Evolutionary conservation across 2,113 vertebrate species (phyloP).

Genomic region (Echinops telfairi): DNA sequence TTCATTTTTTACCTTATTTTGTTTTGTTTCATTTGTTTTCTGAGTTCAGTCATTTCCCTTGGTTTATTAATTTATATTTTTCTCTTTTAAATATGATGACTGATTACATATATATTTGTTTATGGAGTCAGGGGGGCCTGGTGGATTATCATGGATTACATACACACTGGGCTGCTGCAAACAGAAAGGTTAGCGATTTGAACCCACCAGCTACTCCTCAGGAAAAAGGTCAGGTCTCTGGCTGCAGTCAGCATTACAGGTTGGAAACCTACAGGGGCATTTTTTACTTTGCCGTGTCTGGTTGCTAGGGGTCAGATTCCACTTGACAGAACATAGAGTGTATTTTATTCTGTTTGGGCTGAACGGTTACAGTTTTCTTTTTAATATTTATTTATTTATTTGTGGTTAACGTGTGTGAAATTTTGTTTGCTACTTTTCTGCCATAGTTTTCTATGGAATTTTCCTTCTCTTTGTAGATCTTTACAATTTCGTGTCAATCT

Average conservation of each 20-base stretch:
- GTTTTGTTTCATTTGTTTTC: too few species aligned
- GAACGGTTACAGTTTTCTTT: neutral
- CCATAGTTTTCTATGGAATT: too few species aligned
- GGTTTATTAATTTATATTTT: too few species aligned
- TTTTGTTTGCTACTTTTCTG: neutral
- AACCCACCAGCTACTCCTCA: neutral
- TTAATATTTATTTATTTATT: neutral
- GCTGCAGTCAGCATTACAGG: neutral
- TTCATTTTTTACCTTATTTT: too few species aligned
- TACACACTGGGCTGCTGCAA: neutral
- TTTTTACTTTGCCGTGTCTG: neutral
- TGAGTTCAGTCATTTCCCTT: too few species aligned
- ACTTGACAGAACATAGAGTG: neutral
- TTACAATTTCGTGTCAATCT: neutral
- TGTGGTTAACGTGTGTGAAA: neutral
- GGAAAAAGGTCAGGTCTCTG: neutral
- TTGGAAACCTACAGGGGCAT: neutral
- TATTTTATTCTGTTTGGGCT: neutral
- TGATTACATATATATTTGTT: neutral
- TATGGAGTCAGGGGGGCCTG: too few species aligned
- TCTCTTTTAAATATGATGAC: too few species aligned
- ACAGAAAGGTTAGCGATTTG: neutral
- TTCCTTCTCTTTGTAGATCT: neutral
- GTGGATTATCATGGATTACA: too few species aligned
- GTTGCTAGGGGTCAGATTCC: neutral